Percentiles rank a stretch among this genome's conserved stretches.
These are phyloP conservation scores for Hyles euphorbiae DNA, from an alignment of 1,140 invertebrate species.

Conservation along the genomic window DNA sequence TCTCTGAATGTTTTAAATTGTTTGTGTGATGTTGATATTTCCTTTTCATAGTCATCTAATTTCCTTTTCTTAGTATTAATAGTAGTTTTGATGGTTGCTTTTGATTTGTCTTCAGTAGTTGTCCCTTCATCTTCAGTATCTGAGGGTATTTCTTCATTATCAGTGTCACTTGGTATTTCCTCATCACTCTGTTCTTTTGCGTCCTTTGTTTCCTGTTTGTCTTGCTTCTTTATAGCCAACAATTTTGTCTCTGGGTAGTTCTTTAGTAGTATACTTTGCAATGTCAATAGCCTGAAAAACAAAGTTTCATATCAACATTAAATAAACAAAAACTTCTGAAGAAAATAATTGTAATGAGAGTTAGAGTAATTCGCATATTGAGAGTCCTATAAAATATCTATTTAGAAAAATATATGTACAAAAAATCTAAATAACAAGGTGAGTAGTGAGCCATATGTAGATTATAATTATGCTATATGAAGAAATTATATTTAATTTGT, in stretches of 20 bases:
- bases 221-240: slow-evolving; percentile 31
- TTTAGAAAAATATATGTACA: too few species aligned
- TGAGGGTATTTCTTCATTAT: slow-evolving; percentile 70
- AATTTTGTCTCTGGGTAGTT: slow-evolving; percentile 81
- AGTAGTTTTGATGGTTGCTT: slow-evolving; percentile 8
- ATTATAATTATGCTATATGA: too few species aligned
- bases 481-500: too few species aligned
- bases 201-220: slow-evolving; percentile 22
- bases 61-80: slow-evolving; percentile 77
- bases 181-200: slow-evolving; percentile 70
- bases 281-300: slow-evolving; percentile 50
- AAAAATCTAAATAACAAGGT: too few species aligned
- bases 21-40: slow-evolving; percentile 79
- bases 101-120: slow-evolving; percentile 13
- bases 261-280: slow-evolving; percentile 77
- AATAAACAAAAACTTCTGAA: too few species aligned
- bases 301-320: slow-evolving; percentile 13
- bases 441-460: too few species aligned
- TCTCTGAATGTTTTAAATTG: slow-evolving; percentile 85
- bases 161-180: slow-evolving; percentile 77
- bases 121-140: slow-evolving; percentile 54
- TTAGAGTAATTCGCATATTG: too few species aligned
- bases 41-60: slow-evolving; percentile 78
- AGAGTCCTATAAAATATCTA: too few species aligned
- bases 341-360: too few species aligned